These are phyloP conservation scores for Protosalanx chinensis DNA, from an alignment of 2,797 vertebrate genomes.

Conservation along the genomic window DNA sequence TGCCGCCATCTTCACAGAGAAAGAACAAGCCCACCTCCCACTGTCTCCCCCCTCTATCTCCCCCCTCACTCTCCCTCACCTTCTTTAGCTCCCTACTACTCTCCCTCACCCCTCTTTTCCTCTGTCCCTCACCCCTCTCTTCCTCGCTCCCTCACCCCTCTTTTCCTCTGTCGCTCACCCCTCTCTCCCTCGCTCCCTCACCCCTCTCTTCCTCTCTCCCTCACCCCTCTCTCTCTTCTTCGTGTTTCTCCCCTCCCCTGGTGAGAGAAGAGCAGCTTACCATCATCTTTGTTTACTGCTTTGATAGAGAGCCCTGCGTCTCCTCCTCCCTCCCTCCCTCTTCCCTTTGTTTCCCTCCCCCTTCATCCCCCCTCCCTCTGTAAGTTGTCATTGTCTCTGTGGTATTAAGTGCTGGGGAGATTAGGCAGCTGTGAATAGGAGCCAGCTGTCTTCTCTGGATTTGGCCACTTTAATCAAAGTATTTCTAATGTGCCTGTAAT, in stretches of 20 bases:
- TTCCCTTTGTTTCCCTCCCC: conserved; percentile 51
- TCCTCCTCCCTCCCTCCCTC: neutral
- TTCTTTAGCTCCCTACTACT: conserved; percentile 27
- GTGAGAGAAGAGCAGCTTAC: too few species aligned
- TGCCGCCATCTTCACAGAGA: conserved; percentile 51
- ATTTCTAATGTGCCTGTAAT: conserved; percentile 97
- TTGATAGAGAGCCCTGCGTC: neutral
- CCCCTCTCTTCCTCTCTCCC: too few species aligned
- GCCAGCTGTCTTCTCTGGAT: conserved; percentile 97
- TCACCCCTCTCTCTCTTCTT: conserved; percentile 38
- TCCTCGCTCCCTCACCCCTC: too few species aligned
- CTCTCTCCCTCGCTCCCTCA: too few species aligned
- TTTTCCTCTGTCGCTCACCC: too few species aligned
- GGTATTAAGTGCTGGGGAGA: conserved; percentile 81
- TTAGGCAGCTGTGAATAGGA: conserved; percentile 96
- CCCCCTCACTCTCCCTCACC: neutral
- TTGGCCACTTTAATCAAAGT: conserved; percentile 99
- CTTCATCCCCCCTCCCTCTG: conserved; percentile 29
- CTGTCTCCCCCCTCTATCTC: conserved; percentile 12
- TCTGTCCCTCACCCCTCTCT: conserved; percentile 46
- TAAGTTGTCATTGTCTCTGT: conserved; percentile 79
- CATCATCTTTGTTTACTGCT: neutral
- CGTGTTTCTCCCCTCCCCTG: conserved; percentile 29
- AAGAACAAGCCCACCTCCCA: conserved; percentile 50
- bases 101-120: neutral